These are phyloP conservation scores for Bedellia somnulentella DNA, from an alignment of 2,888 invertebrate species.

Conservation along the genomic window DNA sequence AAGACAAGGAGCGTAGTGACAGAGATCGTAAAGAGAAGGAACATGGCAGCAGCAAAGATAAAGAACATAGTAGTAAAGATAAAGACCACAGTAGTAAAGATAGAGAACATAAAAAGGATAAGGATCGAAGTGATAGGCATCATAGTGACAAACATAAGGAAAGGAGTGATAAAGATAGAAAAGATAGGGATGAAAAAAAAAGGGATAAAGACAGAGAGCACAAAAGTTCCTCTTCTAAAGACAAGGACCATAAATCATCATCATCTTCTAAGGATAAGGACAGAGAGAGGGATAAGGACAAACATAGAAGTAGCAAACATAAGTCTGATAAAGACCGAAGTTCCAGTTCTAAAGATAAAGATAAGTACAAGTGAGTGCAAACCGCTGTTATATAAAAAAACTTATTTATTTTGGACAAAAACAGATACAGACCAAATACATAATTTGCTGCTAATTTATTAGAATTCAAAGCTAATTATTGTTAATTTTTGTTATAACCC, in stretches of 20 bases:
- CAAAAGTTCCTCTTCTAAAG: conserved; percentile 29
- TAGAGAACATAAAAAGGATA: conserved; percentile 33
- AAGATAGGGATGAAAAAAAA: conserved; percentile 20
- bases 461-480: too few relatives aligned
- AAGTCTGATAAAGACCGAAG: conserved; percentile 39
- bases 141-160: conserved; percentile 21
- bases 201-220: conserved; percentile 26
- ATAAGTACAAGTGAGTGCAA: too few relatives aligned
- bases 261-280: conserved; percentile 25
- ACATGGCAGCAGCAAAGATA: conserved; percentile 15
- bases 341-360: conserved; percentile 59
- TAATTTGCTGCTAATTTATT: too few relatives aligned
- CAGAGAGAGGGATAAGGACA: conserved; percentile 35
- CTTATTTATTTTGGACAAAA: too few relatives aligned
- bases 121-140: conserved; percentile 30
- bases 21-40: conserved; percentile 25
- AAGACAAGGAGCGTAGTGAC: conserved; percentile 38
- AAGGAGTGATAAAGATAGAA: conserved; percentile 21
- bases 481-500: too few relatives aligned
- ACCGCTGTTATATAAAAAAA: too few relatives aligned
- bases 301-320: conserved; percentile 41
- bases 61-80: conserved; percentile 20
- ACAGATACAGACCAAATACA: too few relatives aligned
- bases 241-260: conserved; percentile 48
- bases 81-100: conserved; percentile 23